phyloP scores from a whole-genome alignment of 1,140 invertebrate genomes.

The Monomorium pharaonis region DNA sequence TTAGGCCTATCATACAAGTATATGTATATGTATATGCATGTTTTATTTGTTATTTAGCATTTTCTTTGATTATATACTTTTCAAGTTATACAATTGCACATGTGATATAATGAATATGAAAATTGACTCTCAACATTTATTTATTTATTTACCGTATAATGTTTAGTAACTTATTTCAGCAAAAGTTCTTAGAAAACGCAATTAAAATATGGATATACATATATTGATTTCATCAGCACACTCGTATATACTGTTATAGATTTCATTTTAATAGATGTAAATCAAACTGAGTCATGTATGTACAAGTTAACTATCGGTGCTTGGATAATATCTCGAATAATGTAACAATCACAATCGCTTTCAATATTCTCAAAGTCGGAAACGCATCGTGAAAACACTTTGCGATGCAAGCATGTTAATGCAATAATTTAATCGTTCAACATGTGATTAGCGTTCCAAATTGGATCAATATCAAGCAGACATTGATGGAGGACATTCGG shows the following conservation, averaged over 20 bases:
- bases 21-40: too few relatives aligned
- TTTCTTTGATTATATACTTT: too few relatives aligned
- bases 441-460: constrained; percentile 49
- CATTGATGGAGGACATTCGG: constrained; percentile 55
- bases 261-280: neutral
- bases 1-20: too few relatives aligned
- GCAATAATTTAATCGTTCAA: constrained; percentile 56
- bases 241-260: neutral
- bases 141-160: neutral
- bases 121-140: neutral
- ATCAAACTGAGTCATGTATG: neutral
- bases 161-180: neutral
- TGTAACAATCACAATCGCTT: neutral
- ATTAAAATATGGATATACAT: neutral
- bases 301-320: neutral
- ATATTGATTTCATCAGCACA: neutral
- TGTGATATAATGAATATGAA: neutral
- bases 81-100: neutral
- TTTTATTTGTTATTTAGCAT: too few relatives aligned
- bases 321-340: neutral
- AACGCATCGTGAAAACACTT: constrained; percentile 8
- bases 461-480: constrained; percentile 59
- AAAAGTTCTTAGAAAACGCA: neutral
- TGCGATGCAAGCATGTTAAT: constrained; percentile 12
- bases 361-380: neutral